Percentiles rank a stretch among this genome's conserved stretches.
These are phyloP conservation scores for Hedychridium roseum DNA, from an alignment of 2,888 invertebrate species.

Conservation along the genomic window DNA sequence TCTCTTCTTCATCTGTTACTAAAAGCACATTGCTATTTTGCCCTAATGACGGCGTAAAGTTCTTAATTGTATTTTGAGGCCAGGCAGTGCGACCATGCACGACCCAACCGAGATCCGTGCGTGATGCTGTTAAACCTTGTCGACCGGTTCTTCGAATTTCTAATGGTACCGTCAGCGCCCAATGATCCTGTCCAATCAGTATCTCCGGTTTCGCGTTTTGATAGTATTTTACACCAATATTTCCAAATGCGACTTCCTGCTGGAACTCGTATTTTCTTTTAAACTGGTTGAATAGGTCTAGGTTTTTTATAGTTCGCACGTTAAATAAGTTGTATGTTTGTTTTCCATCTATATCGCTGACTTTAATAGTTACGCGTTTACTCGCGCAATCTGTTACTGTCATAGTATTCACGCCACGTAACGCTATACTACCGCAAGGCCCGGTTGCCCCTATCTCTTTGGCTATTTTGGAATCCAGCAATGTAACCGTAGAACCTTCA, in stretches of 20 bases:
- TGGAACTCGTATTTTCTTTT: too few relatives aligned
- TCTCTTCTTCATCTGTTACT: background rate
- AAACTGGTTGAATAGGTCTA: too few relatives aligned
- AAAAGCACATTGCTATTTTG: too few relatives aligned
- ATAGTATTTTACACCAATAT: slow-evolving; percentile 7
- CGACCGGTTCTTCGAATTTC: background rate
- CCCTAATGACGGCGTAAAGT: background rate
- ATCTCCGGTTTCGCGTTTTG: slow-evolving; percentile 1
- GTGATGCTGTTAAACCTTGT: background rate
- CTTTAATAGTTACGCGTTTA: too few relatives aligned
- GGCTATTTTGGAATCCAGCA: background rate
- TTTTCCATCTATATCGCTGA: too few relatives aligned
- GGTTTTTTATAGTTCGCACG: too few relatives aligned
- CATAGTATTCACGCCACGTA: background rate
- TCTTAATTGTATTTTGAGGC: background rate
- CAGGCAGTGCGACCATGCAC: background rate
- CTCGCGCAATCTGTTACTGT: too few relatives aligned
- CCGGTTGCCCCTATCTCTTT: background rate
- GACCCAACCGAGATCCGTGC: background rate
- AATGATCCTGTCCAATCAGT: slow-evolving; percentile 13
- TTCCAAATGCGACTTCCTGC: background rate
- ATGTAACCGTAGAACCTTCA: slow-evolving; percentile 3
- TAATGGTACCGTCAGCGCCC: background rate
- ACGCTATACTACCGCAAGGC: background rate
- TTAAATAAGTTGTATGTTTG: too few relatives aligned